phyloP scores from a whole-genome alignment of 37 sponge, comb jelly and placozoan species.

The Spongia lamella region DNA sequence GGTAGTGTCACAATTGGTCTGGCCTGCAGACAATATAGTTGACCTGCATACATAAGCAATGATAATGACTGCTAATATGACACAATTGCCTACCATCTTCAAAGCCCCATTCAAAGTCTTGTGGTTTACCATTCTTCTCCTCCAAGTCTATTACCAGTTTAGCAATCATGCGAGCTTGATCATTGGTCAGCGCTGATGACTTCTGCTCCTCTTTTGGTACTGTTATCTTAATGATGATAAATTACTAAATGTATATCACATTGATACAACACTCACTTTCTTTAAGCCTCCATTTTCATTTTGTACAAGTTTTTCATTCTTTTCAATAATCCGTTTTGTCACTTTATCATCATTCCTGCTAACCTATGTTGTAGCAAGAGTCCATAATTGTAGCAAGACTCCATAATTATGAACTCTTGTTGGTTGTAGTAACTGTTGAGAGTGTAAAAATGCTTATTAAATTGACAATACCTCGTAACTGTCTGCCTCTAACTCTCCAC shows the following conservation, averaged over 20 bases:
- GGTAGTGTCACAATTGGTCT: slow-evolving; percentile 87
- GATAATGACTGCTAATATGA: no score
- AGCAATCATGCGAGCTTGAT: slow-evolving; percentile 60
- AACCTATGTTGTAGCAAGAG: slow-evolving; percentile 47
- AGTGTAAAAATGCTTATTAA: background rate
- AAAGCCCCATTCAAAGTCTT: slow-evolving; percentile 85
- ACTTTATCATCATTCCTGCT: slow-evolving; percentile 43
- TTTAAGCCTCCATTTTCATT: slow-evolving; percentile 51
- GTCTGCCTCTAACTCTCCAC: slow-evolving; percentile 81
- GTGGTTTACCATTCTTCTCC: slow-evolving; percentile 65
- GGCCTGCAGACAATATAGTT: slow-evolving; percentile 82
- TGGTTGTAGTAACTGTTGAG: background rate
- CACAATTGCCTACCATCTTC: slow-evolving; percentile 70
- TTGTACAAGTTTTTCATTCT: slow-evolving; percentile 66
- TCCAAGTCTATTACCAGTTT: slow-evolving; percentile 61
- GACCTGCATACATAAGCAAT: slow-evolving; percentile 26
- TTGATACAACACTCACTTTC: slow-evolving; percentile 9
- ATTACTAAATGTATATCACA: background rate
- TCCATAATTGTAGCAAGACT: background rate
- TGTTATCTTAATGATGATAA: slow-evolving; percentile 9
- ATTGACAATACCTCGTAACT: slow-evolving; percentile 67
- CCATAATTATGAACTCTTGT: background rate
- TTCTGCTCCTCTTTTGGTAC: slow-evolving; percentile 50
- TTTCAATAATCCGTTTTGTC: slow-evolving; percentile 43
- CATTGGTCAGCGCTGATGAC: slow-evolving; percentile 44